Evolutionary conservation across 2,888 invertebrate genomes (phyloP).

Genomic region (Spodoptera littoralis): DNA sequence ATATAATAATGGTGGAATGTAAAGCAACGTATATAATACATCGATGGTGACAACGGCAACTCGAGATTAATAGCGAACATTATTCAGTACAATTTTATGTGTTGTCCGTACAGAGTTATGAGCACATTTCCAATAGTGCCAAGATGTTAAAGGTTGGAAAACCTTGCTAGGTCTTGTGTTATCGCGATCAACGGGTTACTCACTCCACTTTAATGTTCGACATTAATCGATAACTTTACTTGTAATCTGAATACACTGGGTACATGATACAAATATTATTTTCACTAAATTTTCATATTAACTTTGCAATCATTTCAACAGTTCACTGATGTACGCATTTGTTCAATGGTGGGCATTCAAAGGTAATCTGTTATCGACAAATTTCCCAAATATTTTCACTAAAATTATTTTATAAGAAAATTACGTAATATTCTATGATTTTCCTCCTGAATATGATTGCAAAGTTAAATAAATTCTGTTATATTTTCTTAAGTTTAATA

Average conservation of each 20-base stretch:
- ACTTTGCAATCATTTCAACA: constrained; percentile 49
- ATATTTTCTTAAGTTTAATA: constrained; percentile 76
- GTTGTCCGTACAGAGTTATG: constrained; percentile 12
- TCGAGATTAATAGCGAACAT: constrained; percentile 41
- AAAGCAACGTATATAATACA: constrained; percentile 63
- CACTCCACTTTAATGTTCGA: constrained; percentile 44
- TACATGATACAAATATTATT: constrained; percentile 47
- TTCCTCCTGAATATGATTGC: constrained; percentile 49
- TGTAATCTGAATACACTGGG: constrained; percentile 56
- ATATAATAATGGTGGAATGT: constrained; percentile 75
- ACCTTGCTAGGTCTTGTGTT: constrained; percentile 14
- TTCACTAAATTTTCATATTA: constrained; percentile 39
- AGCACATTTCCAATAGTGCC: constrained; percentile 26
- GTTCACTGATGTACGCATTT: constrained; percentile 38
- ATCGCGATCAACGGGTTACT: constrained; percentile 16
- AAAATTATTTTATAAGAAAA: constrained; percentile 38
- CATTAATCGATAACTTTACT: constrained; percentile 44
- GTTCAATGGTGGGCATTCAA: constrained; percentile 41
- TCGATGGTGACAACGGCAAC: constrained; percentile 60
- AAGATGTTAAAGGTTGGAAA: constrained; percentile 43
- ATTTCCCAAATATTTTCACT: constrained; percentile 36
- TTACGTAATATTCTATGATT: constrained; percentile 38
- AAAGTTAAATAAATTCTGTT: constrained; percentile 62
- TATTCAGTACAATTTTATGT: constrained; percentile 29
- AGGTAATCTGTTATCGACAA: constrained; percentile 27